These are phyloP conservation scores for Vannuccia rotundouncinata DNA, from an alignment of 2,888 invertebrate genomes.

Conservation along the genomic window DNA sequence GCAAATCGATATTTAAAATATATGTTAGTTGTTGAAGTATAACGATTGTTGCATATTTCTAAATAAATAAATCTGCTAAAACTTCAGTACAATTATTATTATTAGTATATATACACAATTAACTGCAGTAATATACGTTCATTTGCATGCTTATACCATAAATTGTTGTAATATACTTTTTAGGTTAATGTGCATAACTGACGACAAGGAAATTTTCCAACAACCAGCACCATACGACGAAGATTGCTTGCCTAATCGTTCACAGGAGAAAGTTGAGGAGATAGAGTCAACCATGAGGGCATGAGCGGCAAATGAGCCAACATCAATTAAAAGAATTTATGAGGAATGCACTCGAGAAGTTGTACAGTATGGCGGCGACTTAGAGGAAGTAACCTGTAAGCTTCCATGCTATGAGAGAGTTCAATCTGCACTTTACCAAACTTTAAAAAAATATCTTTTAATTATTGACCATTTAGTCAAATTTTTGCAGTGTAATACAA, in stretches of 20 bases:
- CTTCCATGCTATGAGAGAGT: neutral
- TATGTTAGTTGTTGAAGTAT: no score
- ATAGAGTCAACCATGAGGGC: neutral
- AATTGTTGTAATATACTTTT: no score
- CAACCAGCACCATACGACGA: neutral
- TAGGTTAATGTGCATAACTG: neutral
- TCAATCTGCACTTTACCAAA: neutral
- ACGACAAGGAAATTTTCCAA: neutral
- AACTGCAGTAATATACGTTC: no score
- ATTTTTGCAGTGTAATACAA: neutral
- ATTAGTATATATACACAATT: no score
- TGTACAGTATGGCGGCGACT: neutral
- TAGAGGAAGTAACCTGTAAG: neutral
- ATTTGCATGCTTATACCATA: no score
- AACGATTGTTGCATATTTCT: no score
- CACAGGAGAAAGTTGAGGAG: neutral
- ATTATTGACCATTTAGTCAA: neutral
- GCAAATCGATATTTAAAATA: no score
- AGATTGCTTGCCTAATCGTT: neutral
- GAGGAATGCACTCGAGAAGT: neutral
- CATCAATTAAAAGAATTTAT: neutral
- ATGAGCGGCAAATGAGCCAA: neutral
- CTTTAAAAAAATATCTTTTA: neutral
- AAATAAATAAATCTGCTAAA: no score
- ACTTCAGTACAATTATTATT: no score